Base-by-base conservation (phyloP, 2,888 invertebrate species). In the Aquatica leii region DNA sequence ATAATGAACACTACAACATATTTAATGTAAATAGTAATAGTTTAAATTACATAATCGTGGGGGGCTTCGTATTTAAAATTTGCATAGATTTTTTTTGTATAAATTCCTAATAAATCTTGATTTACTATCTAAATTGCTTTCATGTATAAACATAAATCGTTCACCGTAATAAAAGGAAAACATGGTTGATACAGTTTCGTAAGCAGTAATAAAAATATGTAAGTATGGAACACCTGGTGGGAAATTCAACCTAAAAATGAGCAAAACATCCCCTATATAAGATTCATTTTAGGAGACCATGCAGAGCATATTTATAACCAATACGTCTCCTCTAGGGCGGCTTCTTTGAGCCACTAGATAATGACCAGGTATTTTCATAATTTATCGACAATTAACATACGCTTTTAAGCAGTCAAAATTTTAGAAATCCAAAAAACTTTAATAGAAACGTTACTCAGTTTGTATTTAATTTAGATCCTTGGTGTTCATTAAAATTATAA, bases 301-400 rank as follows among this genome's bases (percentile, higher is more conserved):
- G 73, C 69, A 69, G 73, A 69, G 72, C 67, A 73, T 74, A 77
- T 76, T 77, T 76, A 76, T 68, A 75, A 75, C 75, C 76, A 75
- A 76, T 77, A 76, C 75, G 74, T 77, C 76, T 76, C 72, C 70
- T 68, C 67, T 66, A 67, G 67, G 70, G 74, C 78, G 78, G 78
- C 74, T 59, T 71, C 77, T 78, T 78, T 78, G 76, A 76, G 71
- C 70, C 69, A 67, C 74, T 67, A 73, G 71, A 74, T 76, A 77
- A 77, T 75, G 74, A 73, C 67, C 71, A 71, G 73, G 73, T 72
- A 74, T 75, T 77, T 77, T 74, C 73, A 76, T 76, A 78, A 78
- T 78, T 78, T 78, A 78, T 78, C 74, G 75, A 77, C 76, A 76
- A 77, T 78, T 77, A 77, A 75, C 70, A 73, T 71, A 69, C 61